phyloP scores from a whole-genome alignment of 2,797 vertebrate species.

The Otolemur crassicaudatus region DNA sequence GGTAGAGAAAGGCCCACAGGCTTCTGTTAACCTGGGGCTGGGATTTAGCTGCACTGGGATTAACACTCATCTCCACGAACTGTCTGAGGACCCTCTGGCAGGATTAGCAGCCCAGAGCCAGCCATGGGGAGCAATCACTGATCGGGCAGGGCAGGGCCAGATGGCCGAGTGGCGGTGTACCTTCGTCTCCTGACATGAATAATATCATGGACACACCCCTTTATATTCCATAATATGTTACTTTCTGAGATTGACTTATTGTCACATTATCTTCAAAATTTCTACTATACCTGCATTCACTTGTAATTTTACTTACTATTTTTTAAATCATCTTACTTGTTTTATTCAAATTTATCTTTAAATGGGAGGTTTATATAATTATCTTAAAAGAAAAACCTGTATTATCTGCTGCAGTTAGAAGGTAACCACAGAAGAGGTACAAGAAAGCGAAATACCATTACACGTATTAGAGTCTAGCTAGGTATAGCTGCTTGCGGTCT shows the following conservation, averaged over 20 bases:
- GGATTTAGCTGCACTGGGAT: background rate
- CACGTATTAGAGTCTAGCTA: background rate
- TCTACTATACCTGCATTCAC: background rate
- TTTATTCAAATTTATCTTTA: constrained; percentile 26
- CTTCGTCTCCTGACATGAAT: background rate
- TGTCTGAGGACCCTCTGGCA: background rate
- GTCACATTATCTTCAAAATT: background rate
- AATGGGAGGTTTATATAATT: background rate
- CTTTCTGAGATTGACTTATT: background rate
- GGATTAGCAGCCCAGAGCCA: background rate
- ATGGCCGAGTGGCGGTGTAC: background rate
- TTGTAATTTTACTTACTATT: background rate
- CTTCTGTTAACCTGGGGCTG: background rate
- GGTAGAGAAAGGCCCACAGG: background rate
- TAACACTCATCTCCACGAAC: background rate
- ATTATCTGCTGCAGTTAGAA: background rate
- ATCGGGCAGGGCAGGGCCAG: rapidly evolving
- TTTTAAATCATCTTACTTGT: background rate
- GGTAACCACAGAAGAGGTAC: background rate
- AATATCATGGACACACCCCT: background rate
- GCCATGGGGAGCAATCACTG: background rate
- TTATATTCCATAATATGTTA: background rate
- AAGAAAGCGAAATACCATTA: background rate
- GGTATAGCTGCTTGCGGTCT: background rate
- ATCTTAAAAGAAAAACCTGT: background rate